Evolutionary conservation across 37 sponge, comb jelly and placozoan species (phyloP), one percentile per base, ranked within the genome.

Genomic region (Tethya wilhelma): DNA sequence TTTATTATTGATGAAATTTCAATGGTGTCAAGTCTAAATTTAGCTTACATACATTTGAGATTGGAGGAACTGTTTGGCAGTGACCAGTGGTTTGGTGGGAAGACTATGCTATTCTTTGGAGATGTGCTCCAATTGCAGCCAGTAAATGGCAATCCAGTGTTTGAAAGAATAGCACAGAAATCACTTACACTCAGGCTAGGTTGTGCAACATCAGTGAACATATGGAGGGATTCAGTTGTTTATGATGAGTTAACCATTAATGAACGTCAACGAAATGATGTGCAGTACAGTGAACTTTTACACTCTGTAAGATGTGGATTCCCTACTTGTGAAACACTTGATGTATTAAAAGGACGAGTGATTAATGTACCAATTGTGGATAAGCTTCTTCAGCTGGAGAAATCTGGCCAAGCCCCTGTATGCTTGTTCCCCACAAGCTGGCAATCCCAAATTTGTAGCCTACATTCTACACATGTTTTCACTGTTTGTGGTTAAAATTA

Each of bases 1-100:
- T n/a, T 92, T 34, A 80, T 92, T 30, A 79, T 84, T 66, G 93
- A 92, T 55, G 82, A 92, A 49, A 77, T 92, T 8, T 83, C 84
- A 42, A 87, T 92, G 88, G 60, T 86, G 1, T 82, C 79, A 46
- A 86, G 62, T 44, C n/a, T n/a, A n/a, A n/a, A n/a, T n/a, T n/a
- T n/a, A n/a, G n/a, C n/a, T n/a, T n/a, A n/a, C n/a, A n/a, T n/a
- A n/a, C n/a, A n/a, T n/a, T n/a, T n/a, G n/a, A n/a, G n/a, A n/a
- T n/a, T n/a, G n/a, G n/a, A n/a, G n/a, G n/a, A n/a, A n/a, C n/a
- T n/a, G n/a, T n/a, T n/a, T n/a, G n/a, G n/a, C n/a, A n/a, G n/a
- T n/a, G n/a, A n/a, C n/a, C n/a, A n/a, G n/a, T n/a, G n/a, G n/a
- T n/a, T n/a, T n/a, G n/a, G n/a, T n/a, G n/a, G n/a, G n/a, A n/a